Conservation (phyloP, 2,888 invertebrate species). For the Lycocerus yunnanus region DNA sequence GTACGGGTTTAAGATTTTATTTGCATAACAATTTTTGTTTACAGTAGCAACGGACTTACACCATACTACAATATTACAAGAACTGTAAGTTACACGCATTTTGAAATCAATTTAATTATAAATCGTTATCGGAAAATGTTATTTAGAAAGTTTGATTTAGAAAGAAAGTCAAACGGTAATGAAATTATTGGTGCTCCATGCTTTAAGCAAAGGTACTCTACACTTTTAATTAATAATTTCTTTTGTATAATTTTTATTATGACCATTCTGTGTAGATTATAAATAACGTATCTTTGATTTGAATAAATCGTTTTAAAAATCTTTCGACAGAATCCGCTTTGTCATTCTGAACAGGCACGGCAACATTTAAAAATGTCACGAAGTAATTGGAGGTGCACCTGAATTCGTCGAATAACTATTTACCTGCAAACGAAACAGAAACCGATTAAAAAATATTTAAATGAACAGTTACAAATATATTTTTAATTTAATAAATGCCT, state of each 20-base stretch:
- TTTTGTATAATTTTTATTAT: neutral
- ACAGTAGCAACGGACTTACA: neutral
- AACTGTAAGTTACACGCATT: neutral
- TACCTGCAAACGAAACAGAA: conserved; percentile 7
- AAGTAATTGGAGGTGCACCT: conserved; percentile 25
- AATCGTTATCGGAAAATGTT: neutral
- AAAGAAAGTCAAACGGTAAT: neutral
- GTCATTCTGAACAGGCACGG: conserved; percentile 34
- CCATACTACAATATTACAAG: neutral
- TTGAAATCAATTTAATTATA: conserved; percentile 4
- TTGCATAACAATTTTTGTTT: conserved; percentile 13
- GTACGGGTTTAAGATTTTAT: conserved; percentile 14
- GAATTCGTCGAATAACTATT: conserved; percentile 15
- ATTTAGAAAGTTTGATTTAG: neutral
- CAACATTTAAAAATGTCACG: conserved; percentile 33
- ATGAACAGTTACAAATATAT: conserved; percentile 11
- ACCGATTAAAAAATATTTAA: conserved; percentile 7
- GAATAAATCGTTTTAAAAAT: conserved; percentile 25
- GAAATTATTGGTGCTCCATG: neutral
- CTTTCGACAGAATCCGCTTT: conserved; percentile 32
- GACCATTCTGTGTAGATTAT: neutral
- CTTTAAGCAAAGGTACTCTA: neutral
- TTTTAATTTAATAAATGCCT: neutral
- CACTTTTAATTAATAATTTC: neutral
- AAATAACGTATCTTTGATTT: conserved; percentile 11